phyloP scores from a whole-genome alignment of 2,888 invertebrate genomes.

The Pristionchus maxplancki region DNA sequence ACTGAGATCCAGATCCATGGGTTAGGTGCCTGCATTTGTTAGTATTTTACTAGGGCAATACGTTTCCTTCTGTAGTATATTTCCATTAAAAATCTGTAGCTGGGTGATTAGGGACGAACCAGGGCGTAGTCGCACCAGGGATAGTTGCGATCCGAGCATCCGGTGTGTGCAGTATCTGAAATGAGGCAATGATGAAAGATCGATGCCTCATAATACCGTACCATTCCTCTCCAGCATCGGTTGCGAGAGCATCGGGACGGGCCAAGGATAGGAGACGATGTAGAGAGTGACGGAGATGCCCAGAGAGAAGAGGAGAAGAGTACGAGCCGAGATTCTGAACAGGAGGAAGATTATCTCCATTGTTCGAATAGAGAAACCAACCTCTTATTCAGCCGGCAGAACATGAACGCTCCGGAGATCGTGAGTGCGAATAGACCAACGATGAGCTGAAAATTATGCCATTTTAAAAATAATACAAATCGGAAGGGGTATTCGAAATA shows the following conservation, averaged over 20 bases:
- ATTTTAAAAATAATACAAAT: background rate
- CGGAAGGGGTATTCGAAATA: background rate
- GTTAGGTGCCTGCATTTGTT: slow-evolving; percentile 8
- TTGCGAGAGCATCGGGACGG: background rate
- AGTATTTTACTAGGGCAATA: background rate
- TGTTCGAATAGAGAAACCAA: background rate
- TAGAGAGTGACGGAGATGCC: slow-evolving; percentile 2
- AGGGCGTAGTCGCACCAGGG: slow-evolving; percentile 45
- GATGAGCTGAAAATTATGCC: background rate
- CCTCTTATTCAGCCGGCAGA: slow-evolving; percentile 44
- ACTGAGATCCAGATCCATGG: slow-evolving; percentile 26
- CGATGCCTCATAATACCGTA: background rate
- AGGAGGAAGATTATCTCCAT: background rate
- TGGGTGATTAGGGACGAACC: too few species aligned
- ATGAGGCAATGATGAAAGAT: background rate
- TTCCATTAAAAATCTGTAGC: background rate
- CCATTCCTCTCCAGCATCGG: slow-evolving; percentile 34
- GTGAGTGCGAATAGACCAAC: slow-evolving; percentile 45
- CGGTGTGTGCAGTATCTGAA: slow-evolving; percentile 31
- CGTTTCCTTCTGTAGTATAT: too few species aligned
- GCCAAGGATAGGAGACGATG: slow-evolving; percentile 49
- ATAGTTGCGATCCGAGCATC: slow-evolving; percentile 4
- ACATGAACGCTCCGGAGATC: slow-evolving; percentile 20
- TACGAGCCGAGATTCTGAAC: background rate
- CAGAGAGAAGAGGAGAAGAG: slow-evolving; percentile 42